A percentile compares a stretch with the other conserved stretches of the same genome.
phyloP scores from a whole-genome alignment of 2,888 invertebrate genomes.

The Spodoptera picta region DNA sequence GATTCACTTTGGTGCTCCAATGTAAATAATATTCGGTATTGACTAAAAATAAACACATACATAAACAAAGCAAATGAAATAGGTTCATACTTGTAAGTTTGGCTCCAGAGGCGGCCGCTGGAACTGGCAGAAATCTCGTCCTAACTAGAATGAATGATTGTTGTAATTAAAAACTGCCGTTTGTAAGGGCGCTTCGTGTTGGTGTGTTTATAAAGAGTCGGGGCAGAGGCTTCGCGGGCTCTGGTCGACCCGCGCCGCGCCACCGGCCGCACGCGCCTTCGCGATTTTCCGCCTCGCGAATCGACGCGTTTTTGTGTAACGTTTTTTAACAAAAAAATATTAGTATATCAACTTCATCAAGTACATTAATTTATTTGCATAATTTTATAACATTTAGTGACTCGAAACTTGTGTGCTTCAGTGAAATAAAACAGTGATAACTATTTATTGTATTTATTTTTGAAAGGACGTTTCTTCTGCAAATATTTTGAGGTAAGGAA shows the following conservation, averaged over 20 bases:
- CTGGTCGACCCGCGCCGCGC: constrained; percentile 60
- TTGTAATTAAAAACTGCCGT: constrained; percentile 77
- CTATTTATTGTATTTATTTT: constrained; percentile 49
- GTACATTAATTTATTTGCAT: constrained; percentile 5
- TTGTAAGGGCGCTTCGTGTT: constrained; percentile 73
- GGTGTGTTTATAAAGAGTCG: constrained; percentile 73
- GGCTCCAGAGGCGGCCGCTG: constrained; percentile 54
- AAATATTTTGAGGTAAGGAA: constrained; percentile 60
- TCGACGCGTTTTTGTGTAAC: constrained; percentile 4
- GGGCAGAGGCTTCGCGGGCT: constrained; percentile 72
- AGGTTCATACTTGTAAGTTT: constrained; percentile 42
- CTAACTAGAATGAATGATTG: constrained; percentile 82
- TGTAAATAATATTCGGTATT: constrained; percentile 69
- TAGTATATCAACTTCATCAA: neutral
- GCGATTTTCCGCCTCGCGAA: constrained; percentile 39
- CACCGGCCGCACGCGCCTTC: constrained; percentile 65
- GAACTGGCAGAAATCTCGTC: constrained; percentile 83
- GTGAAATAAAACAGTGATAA: constrained; percentile 51
- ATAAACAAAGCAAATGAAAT: constrained; percentile 47
- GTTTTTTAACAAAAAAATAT: constrained; percentile 11
- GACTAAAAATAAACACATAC: constrained; percentile 72
- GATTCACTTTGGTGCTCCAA: constrained; percentile 61
- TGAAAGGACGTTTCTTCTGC: constrained; percentile 49
- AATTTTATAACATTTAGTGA: constrained; percentile 24
- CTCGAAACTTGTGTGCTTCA: constrained; percentile 28